A percentile compares a stretch with the other conserved stretches of the same genome.
These are phyloP conservation scores for Pyrgilauda ruficollis DNA, from an alignment of 2,113 vertebrate species.

Conservation along the genomic window DNA sequence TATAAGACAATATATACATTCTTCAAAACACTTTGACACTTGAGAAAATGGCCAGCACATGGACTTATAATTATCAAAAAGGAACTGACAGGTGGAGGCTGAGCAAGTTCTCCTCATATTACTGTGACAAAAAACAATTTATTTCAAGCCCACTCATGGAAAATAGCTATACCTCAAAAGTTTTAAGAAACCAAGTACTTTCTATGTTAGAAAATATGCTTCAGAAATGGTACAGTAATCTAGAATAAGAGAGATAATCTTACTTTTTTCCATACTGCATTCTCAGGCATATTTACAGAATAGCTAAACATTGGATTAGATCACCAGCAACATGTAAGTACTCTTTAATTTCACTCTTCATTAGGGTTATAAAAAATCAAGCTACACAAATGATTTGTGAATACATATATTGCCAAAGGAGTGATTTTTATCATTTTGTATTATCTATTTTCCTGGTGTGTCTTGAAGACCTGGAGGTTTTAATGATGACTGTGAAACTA, in stretches of 20 bases:
- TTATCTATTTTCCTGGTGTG: not conserved
- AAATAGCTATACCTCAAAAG: not conserved
- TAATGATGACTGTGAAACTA: not conserved
- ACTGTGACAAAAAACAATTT: not conserved
- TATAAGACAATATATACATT: slow-evolving; percentile 43
- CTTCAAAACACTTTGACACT: slow-evolving; percentile 35
- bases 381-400: not conserved
- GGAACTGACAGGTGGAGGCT: not conserved
- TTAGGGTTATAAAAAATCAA: not conserved
- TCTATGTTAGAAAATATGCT: not conserved
- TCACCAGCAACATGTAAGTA: not conserved
- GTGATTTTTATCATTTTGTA: not conserved
- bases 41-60: not conserved
- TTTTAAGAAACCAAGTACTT: not conserved
- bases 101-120: not conserved
- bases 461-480: not conserved
- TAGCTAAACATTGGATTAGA: not conserved
- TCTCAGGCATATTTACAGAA: not conserved
- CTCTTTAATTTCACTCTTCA: not conserved
- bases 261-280: not conserved
- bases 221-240: not conserved
- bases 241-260: not conserved
- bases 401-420: not conserved
- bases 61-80: not conserved
- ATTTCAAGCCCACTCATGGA: not conserved